Evolutionary conservation across 2,888 invertebrate genomes (phyloP).

Genomic region (Aelia acuminata): DNA sequence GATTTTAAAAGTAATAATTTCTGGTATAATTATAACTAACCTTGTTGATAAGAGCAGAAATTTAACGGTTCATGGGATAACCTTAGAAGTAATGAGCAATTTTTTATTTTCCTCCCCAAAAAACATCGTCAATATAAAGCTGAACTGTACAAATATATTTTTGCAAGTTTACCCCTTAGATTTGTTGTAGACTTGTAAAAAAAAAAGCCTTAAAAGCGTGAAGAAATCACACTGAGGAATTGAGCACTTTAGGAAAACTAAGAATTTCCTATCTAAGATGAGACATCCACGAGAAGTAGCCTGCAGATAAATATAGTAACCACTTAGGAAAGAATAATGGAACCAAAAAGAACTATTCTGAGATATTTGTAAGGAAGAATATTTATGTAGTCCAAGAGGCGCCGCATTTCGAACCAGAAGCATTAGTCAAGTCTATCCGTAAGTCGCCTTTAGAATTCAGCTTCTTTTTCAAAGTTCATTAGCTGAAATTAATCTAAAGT

Average conservation of each 20-base stretch:
- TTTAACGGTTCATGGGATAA: no score
- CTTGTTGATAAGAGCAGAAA: no score
- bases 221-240: background rate
- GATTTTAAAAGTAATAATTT: no score
- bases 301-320: background rate
- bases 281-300: background rate
- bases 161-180: no score
- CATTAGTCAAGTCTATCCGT: background rate
- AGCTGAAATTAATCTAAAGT: background rate
- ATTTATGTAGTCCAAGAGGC: background rate
- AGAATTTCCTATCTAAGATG: background rate
- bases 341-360: conserved; percentile 4
- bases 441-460: background rate
- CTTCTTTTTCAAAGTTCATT: background rate
- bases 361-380: background rate
- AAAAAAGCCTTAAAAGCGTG: no score
- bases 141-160: no score
- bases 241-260: background rate
- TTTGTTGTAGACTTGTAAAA: no score
- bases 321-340: background rate
- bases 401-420: background rate
- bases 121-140: no score
- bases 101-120: no score
- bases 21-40: no score
- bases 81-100: no score